Evolutionary conservation across 2,888 invertebrate species (phyloP), one percentile per base, ranked within the genome.

Genomic region (Epinotia brunnichana): DNA sequence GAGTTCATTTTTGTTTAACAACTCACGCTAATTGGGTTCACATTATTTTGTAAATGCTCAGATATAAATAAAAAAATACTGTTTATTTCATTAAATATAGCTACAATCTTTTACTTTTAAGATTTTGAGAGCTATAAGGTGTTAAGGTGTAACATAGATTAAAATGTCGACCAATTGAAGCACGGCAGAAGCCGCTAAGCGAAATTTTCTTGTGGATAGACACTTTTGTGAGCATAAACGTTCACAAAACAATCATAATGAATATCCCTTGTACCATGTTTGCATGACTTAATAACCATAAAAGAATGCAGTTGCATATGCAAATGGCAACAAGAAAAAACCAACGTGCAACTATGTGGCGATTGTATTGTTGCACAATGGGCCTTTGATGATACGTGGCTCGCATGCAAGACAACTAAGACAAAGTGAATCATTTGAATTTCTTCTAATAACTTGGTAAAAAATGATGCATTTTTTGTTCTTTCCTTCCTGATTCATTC

Each of bases 281-380:
- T 57, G 29, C 29, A 24, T 62, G 15, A 9, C 3, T 57, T 21
- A 64, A 70, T 60, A 48, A 17, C 44, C 54, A 57, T 61, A 56
- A 60, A 62, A 35, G 48, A 68, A 72, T 68, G 56, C 56, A 63
- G 62, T 35, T 62, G 54, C 48, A 62, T 56, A 54, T 59, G 56
- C 61, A 68, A 62, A 61, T 61, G 44, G 60, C 5, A 44, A 62
- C 53, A 74, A 81, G 80, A 83, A 82, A 85, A 85, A 80, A 79
- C 79, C 74, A 75, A 86, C 90, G 89, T 90, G 89, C 75, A 84
- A 85, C 82, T 83, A 90, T 90, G 87, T 84, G 76, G 75, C 88
- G 81, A 90, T 90, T 90, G 90, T 90, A 80, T 81, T 79, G 70
- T 80, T 44, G 76, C 76, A 88, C 89, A 90, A 89, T 87, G 83